Base-by-base conservation (phyloP, 1,140 invertebrate species). In the Nephotettix cincticeps region DNA sequence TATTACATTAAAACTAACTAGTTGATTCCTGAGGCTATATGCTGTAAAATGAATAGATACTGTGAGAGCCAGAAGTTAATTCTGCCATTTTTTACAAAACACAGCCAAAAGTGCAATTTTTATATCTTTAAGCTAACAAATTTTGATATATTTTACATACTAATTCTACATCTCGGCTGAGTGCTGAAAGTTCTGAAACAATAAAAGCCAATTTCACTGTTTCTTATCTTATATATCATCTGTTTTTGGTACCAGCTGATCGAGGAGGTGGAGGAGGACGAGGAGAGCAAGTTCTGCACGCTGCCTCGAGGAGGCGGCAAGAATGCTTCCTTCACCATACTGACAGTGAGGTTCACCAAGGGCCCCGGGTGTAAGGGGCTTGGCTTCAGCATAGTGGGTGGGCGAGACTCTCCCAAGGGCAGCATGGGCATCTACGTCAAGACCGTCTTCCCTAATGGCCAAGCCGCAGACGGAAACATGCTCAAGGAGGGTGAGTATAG, bases 401-500 rank as follows among this genome's bases (percentile, higher is more conserved):
- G 94, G 45, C 89, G 86, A 9, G 94, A 96, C 79, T 94, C 93
- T 32, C 91, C 94, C 0, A 91, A 92, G 77, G 94, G 94, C 1
- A 89, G 88, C 75, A 93, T 96, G 87, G 94, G 94, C 17, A 96
- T 96, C 76, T 96, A 93, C 81, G 92, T 97, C 0, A 94, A 96
- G 81, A 94, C 93, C 0, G 90, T 97, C 13, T 95, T 95, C 80
- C 91, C 93, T 1, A 89, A 89, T 75, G 95, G 95, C 14, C 91
- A 96, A 83, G 93, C 94, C 23, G 90, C 93, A 13, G 91, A 94
- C 75, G 86, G 89, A 78, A 91, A 91, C 65, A 87, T 86, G 74
- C 84, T 96, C 63, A 90, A 89, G 84, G 93, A 94, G 89, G 94
- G 94, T 95, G 83, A 77, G 71, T 51, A 43, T n/a, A 11, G n/a